Evolutionary conservation across 2,113 vertebrate species (phyloP).

Genomic region (Cynocephalus volans): DNA sequence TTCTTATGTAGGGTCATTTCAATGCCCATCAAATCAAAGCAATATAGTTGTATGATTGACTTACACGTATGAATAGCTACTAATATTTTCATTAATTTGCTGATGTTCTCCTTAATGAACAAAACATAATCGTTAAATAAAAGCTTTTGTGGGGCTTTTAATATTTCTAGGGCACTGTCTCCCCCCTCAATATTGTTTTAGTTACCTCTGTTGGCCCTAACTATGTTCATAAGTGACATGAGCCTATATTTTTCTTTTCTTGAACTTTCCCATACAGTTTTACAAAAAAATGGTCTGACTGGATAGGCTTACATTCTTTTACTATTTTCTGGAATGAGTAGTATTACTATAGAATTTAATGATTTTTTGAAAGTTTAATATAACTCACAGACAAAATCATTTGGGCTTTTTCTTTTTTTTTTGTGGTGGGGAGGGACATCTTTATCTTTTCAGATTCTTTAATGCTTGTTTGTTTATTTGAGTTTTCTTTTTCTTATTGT

Average conservation of each 20-base stretch:
- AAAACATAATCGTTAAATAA: not conserved
- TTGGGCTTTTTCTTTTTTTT: not conserved
- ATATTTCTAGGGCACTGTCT: not conserved
- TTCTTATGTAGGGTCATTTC: not conserved
- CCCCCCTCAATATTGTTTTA: not conserved
- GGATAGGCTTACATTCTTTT: not conserved
- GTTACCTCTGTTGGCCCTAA: not conserved
- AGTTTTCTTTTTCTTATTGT: not conserved
- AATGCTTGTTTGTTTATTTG: not conserved
- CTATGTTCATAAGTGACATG: not conserved
- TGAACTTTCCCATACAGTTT: not conserved
- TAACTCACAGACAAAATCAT: not conserved
- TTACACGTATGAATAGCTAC: not conserved
- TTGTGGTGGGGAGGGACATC: no score
- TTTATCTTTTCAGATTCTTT: not conserved
- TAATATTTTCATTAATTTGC: conserved; percentile 36
- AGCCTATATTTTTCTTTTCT: not conserved
- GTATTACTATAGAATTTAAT: not conserved
- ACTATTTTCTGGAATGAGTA: not conserved
- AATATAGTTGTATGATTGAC: conserved; percentile 10
- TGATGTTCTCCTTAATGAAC: not conserved
- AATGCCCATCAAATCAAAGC: not conserved
- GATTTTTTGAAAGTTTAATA: not conserved
- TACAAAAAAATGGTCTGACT: not conserved
- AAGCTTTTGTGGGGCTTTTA: not conserved